Conservation (phyloP, 2,113 vertebrate genomes). For the Gallinago undulata region DNA sequence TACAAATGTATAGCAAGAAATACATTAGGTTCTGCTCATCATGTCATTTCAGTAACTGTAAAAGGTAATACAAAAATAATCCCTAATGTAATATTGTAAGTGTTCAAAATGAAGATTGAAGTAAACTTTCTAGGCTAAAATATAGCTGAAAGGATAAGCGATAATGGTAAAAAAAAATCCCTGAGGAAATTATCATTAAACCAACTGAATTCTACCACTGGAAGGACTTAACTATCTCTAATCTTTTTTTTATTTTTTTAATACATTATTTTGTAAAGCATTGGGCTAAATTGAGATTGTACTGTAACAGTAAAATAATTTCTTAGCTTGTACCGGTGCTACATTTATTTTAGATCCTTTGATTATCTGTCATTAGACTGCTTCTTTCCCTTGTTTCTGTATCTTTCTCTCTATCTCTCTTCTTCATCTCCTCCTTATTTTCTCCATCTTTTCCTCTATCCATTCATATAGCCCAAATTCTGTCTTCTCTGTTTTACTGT, state of each 20-base stretch:
- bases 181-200: not conserved
- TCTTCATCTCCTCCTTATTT: not conserved
- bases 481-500: not conserved
- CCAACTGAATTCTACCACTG: not conserved
- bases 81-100: not conserved
- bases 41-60: conserved; percentile 87
- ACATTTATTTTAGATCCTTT: not conserved
- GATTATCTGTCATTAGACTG: not conserved
- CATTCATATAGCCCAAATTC: not conserved
- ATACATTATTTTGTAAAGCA: not conserved
- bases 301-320: not conserved
- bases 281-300: not conserved
- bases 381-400: not conserved
- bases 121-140: not conserved
- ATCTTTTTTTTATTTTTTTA: not conserved
- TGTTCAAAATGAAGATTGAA: not conserved
- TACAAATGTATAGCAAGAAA: conserved; percentile 92
- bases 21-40: conserved; percentile 77
- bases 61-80: conserved; percentile 80
- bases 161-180: not conserved
- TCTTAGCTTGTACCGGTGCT: not conserved
- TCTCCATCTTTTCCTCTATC: not conserved
- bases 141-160: not conserved
- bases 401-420: not conserved
- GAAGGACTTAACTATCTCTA: not conserved